phyloP scores from a whole-genome alignment of 2,797 vertebrate genomes.

The Luscinia megarhynchos region DNA sequence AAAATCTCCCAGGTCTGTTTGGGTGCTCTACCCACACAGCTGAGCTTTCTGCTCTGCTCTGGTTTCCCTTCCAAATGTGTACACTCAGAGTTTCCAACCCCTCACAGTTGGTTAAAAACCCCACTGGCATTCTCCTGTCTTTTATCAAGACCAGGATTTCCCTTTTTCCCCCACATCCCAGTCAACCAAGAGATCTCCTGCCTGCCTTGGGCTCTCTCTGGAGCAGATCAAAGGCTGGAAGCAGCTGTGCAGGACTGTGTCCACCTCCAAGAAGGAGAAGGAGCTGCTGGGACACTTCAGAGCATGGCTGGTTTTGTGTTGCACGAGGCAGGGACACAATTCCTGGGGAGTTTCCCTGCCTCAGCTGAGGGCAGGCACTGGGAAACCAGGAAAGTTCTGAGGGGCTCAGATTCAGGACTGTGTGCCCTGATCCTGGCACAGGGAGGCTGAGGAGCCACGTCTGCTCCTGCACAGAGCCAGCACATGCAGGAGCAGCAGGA shows the following conservation, averaged over 20 bases:
- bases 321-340: rapidly evolving
- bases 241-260: background rate
- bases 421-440: background rate
- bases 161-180: background rate
- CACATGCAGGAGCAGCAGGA: background rate
- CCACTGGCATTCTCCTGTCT: background rate
- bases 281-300: background rate
- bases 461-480: background rate
- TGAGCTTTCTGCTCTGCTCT: background rate
- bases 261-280: background rate
- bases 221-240: background rate
- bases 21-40: background rate
- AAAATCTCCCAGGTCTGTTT: background rate
- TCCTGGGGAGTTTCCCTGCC: background rate
- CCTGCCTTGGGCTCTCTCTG: background rate
- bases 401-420: background rate
- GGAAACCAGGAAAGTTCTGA: background rate
- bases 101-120: rapidly evolving
- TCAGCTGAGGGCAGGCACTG: background rate
- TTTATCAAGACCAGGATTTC: background rate
- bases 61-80: background rate
- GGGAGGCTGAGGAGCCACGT: background rate
- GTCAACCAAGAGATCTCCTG: background rate
- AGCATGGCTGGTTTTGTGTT: background rate
- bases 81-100: background rate